Evolutionary conservation across 2,797 vertebrate genomes (phyloP), one percentile per base, ranked within the genome.

Genomic region (Characodon lateralis): DNA sequence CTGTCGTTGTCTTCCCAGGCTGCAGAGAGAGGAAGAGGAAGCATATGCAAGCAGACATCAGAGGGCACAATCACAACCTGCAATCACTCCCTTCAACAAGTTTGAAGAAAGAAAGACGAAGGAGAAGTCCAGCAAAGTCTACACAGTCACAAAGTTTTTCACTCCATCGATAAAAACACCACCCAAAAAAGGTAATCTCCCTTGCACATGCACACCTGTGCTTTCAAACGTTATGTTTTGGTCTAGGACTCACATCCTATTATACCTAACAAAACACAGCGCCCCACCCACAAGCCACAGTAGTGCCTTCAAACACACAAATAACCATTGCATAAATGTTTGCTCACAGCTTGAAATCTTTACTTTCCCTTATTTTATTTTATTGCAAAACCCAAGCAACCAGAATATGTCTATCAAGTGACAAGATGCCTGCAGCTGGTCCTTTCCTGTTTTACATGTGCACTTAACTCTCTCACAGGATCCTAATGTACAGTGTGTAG

Each of bases 71-170:
- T 92, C 96, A 18, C 96, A 96, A 2, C 92, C 96, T 8, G 53
- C 90, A 31, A 93, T 96, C 0, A 89, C 97, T 66, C 95, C 96
- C 22, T 97, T 97, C 77, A 96, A 94, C 74, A 99, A 97, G 87
- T 97, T 97, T 83, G 98, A 98, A 85, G 98, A 98, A 88, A 98
- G 97, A 93, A 99, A 98, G 89, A 97, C 96, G 3, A 97, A 96
- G 48, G 97, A 98, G 83, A 99, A 97, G 85, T 96, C 96, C 1
- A 94, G 96, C 56, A 97, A 98, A 82, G 98, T 99, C 77, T 97
- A 97, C 41, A 97, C 97, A 0, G 97, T 99, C 70, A 98, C 98
- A 90, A 99, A 98, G 79, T 98, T 99, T 92, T 99, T 99, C 86
- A 96, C 94, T 78, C 95, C 97, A 0, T 97, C 98, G 26, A 92